Evolutionary conservation across 2,797 vertebrate species (phyloP), one percentile per base, ranked within the genome.

Genomic region (Balearica regulorum): DNA sequence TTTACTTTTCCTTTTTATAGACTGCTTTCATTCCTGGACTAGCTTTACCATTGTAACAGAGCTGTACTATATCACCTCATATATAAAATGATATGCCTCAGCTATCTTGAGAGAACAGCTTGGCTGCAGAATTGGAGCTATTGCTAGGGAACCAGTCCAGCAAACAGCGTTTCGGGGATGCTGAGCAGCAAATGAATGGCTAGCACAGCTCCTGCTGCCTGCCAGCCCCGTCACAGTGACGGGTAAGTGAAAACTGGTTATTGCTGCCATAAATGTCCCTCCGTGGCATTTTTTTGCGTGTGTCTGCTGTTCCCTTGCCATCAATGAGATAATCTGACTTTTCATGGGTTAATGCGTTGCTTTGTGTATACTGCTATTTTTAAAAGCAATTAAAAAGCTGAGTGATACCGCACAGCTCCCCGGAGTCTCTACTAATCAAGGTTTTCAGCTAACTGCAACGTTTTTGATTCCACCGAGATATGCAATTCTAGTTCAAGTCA

Each of bases 321-420:
- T 5, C 60, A 28, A 7, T 4, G 82, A 60, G 65, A 46, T 25
- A 41, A 21, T 5, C 19, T 17, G 80, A 37, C 61, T 48, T 28
- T 4, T 16, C 51, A 12, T 3, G 53, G 81, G 84, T 57, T 68
- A 51, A 39, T 24, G 4, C 17, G 9, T 10, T 1, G 3, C 84
- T 77, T 18, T 77, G 73, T 35, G 44, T 7, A 3, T 5, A 5
- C 31, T 57, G 55, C 87, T 80, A 3, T 22, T 49, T 79, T 41
- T 12, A 14, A 70, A 77, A 62, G 68, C 71, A 84, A n/a, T 83
- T 57, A 31, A 51, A 46, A 46, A 78, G 33, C 53, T 49, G 85
- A 25, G 48, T 9, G 53, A 1, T 37, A 4, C 3, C 6, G 0
- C 68, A 14, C 24, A 20, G 49, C 15, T 65, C 80, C 55, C 1